A percentile compares a stretch with the other conserved stretches of the same genome.
These are phyloP conservation scores for Acestrorhynchus altus DNA, from an alignment of 2,797 vertebrate species.

Conservation along the genomic window DNA sequence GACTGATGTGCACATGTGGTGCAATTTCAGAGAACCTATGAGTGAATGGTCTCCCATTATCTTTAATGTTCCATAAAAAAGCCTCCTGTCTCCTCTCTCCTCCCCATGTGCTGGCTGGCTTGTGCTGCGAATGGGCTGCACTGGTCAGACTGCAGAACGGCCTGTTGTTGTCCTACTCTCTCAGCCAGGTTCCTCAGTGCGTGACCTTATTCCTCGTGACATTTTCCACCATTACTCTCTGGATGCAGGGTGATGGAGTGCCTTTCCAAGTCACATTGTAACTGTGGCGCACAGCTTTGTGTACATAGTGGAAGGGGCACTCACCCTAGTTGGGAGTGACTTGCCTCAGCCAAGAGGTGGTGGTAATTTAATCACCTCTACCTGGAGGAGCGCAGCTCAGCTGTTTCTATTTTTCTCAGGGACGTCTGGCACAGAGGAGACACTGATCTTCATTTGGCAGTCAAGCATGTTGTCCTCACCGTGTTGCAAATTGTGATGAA, in stretches of 20 bases:
- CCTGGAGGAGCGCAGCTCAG: conserved; percentile 41
- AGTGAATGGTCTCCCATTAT: conserved; percentile 73
- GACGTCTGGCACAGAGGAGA: not conserved
- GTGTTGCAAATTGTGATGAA: conserved; percentile 43
- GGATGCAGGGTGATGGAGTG: conserved; percentile 73
- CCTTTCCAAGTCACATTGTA: conserved; percentile 71
- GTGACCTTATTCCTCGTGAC: conserved; percentile 81
- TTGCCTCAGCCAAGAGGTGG: conserved; percentile 50
- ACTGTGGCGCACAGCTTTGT: conserved; percentile 69
- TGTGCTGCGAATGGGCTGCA: conserved; percentile 59
- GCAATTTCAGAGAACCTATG: conserved; percentile 45
- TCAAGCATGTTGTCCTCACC: conserved; percentile 36
- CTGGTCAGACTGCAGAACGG: conserved; percentile 58
- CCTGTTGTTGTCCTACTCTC: conserved; percentile 59
- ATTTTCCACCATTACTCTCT: conserved; percentile 82
- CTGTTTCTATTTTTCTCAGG: conserved; percentile 37
- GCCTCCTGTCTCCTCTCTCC: conserved; percentile 67
- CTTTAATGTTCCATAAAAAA: conserved; percentile 76
- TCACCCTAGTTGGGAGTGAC: conserved; percentile 52
- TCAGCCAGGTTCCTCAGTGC: conserved; percentile 70
- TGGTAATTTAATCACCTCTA: conserved; percentile 63
- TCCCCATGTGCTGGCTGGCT: conserved; percentile 56
- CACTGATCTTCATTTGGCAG: conserved; percentile 35
- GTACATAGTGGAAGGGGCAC: conserved; percentile 61
- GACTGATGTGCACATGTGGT: conserved; percentile 27